A percentile compares a stretch with the other conserved stretches of the same genome.
Evolutionary conservation across 1,140 invertebrate species (phyloP).

Genomic region (Trichoplusia ni): DNA sequence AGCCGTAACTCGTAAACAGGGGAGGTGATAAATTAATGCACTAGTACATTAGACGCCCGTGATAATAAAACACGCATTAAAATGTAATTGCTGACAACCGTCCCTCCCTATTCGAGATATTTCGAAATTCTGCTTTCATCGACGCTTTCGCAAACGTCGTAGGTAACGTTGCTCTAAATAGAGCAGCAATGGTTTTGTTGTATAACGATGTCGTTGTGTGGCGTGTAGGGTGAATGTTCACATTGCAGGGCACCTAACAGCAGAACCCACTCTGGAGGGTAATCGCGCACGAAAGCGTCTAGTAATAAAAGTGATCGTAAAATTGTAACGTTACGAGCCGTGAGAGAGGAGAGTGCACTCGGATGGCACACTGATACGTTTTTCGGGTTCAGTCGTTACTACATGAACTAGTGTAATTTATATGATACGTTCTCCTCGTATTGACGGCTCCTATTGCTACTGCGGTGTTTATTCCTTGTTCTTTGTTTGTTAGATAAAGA

Average conservation of each 20-base stretch:
- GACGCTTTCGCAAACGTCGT: conserved; percentile 33
- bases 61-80: conserved; percentile 80
- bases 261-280: conserved; percentile 79
- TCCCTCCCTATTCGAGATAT: conserved; percentile 19
- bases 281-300: conserved; percentile 79
- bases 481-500: conserved; percentile 10
- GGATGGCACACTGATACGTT: conserved; percentile 73
- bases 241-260: conserved; percentile 69
- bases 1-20: conserved; percentile 69
- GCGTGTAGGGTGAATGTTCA: conserved; percentile 46
- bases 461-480: conserved; percentile 1
- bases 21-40: conserved; percentile 78
- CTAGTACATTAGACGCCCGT: conserved; percentile 73
- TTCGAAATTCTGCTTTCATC: conserved; percentile 32
- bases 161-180: not conserved
- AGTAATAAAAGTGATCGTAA: conserved; percentile 79
- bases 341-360: conserved; percentile 73
- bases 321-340: conserved; percentile 78
- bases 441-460: conserved; percentile 46
- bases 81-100: conserved; percentile 73
- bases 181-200: conserved; percentile 37
- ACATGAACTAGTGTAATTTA: conserved; percentile 40
- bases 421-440: conserved; percentile 61
- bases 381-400: conserved; percentile 51
- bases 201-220: conserved; percentile 30